Evolutionary conservation across 1,140 invertebrate genomes (phyloP).

Genomic region (Drosophila lacertosa): DNA sequence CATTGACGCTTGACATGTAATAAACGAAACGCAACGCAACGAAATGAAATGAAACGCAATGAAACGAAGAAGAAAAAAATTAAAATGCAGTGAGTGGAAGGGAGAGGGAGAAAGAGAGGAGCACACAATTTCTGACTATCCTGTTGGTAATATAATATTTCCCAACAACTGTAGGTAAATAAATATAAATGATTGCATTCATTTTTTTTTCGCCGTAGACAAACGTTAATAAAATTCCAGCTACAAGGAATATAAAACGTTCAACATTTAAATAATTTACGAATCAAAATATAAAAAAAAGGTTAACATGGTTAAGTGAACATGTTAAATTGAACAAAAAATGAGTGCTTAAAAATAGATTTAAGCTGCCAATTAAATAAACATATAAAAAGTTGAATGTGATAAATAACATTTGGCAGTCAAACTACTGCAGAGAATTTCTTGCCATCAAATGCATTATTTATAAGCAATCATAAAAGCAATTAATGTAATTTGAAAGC

Average conservation of each 20-base stretch:
- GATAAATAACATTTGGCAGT: no score
- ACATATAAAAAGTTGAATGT: no score
- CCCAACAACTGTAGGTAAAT: conserved; percentile 39
- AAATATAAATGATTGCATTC: conserved; percentile 41
- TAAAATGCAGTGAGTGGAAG: conserved; percentile 21
- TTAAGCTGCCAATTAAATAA: background rate
- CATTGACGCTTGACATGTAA: conserved; percentile 75
- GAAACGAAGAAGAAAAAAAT: conserved; percentile 31
- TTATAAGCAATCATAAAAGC: no score
- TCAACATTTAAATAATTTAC: background rate
- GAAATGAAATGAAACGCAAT: conserved; percentile 38
- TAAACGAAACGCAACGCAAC: conserved; percentile 60
- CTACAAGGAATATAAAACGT: background rate
- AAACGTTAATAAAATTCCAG: conserved; percentile 11
- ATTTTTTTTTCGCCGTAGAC: background rate
- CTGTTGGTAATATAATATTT: conserved; percentile 59
- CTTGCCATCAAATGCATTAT: no score
- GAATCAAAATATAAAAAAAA: background rate
- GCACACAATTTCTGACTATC: background rate
- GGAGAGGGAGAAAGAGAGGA: background rate
- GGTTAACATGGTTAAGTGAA: background rate
- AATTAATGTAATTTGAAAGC: no score
- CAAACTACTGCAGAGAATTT: background rate
- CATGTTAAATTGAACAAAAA: conserved; percentile 1
- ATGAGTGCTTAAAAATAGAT: background rate